phyloP scores from a whole-genome alignment of 2,797 vertebrate genomes.

The Lepus townsendii region DNA sequence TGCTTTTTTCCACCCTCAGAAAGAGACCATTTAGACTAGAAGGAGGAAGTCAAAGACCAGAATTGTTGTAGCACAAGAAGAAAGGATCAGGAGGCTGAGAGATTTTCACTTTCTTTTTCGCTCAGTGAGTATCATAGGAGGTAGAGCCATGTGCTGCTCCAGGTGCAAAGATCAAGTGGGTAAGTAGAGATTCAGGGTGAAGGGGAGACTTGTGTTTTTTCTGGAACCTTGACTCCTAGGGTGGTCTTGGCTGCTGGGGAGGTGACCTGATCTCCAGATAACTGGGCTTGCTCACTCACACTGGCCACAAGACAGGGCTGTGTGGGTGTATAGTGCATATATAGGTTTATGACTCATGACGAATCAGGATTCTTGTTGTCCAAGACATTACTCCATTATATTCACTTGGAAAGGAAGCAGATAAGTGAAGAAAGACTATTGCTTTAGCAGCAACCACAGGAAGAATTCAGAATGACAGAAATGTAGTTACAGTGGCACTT shows the following conservation, averaged over 20 bases:
- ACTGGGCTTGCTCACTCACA: neutral
- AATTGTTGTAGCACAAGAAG: neutral
- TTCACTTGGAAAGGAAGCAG: conserved; percentile 33
- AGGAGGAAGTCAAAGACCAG: neutral
- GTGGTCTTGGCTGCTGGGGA: neutral
- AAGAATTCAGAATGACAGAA: conserved; percentile 67
- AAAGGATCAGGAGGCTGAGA: neutral
- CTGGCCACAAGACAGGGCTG: neutral
- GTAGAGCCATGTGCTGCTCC: too few species aligned
- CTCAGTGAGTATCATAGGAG: neutral
- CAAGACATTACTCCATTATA: neutral
- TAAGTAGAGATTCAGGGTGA: neutral
- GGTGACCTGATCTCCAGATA: neutral
- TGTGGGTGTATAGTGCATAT: neutral
- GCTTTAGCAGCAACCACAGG: conserved; percentile 19
- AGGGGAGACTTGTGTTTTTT: neutral
- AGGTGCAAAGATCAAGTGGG: neutral
- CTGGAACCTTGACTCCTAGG: neutral
- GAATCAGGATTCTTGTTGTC: conserved; percentile 12
- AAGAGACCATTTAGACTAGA: neutral
- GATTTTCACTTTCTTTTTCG: neutral
- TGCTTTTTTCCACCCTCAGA: neutral
- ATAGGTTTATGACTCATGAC: neutral
- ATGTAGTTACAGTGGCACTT: conserved; percentile 38
- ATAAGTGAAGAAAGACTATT: conserved; percentile 15